Evolutionary conservation across 1,140 invertebrate species (phyloP).

Genomic region (Cyclargus thomasi): DNA sequence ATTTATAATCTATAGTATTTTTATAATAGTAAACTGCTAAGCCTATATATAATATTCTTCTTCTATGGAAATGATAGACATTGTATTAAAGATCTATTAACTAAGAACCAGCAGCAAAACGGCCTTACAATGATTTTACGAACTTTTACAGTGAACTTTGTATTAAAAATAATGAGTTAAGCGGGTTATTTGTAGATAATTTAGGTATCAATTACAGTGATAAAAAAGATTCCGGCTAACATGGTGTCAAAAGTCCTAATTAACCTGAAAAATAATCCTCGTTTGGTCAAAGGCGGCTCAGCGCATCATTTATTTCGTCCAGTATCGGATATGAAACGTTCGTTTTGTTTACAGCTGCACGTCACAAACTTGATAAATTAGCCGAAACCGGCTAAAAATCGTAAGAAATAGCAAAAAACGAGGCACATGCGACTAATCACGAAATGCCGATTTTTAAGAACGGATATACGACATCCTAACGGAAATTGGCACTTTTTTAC

Average conservation of each 20-base stretch:
- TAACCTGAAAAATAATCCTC: background rate
- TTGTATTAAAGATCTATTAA: too few species aligned
- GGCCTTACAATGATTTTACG: too few species aligned
- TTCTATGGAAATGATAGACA: too few species aligned
- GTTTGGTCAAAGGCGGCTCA: background rate
- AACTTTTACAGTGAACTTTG: too few species aligned
- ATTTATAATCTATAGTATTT: too few species aligned
- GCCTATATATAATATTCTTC: too few species aligned
- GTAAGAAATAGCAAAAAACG: constrained; percentile 55
- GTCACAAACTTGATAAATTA: constrained; percentile 55
- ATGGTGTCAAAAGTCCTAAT: background rate
- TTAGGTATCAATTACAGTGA: too few species aligned
- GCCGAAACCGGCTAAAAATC: constrained; percentile 32
- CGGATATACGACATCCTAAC: constrained; percentile 63
- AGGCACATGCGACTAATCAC: constrained; percentile 62
- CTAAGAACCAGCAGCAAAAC: too few species aligned
- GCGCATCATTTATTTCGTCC: background rate
- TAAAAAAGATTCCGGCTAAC: too few species aligned
- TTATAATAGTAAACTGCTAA: too few species aligned
- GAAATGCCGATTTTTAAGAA: constrained; percentile 62
- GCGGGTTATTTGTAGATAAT: too few species aligned
- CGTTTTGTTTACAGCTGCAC: constrained; percentile 46
- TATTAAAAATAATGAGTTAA: too few species aligned
- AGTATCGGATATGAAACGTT: constrained; percentile 17
- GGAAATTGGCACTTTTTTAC: constrained; percentile 71